Evolutionary conservation across 2,888 invertebrate genomes (phyloP), one percentile per base, ranked within the genome.

Genomic region (Sinodicranocentrus sp.): DNA sequence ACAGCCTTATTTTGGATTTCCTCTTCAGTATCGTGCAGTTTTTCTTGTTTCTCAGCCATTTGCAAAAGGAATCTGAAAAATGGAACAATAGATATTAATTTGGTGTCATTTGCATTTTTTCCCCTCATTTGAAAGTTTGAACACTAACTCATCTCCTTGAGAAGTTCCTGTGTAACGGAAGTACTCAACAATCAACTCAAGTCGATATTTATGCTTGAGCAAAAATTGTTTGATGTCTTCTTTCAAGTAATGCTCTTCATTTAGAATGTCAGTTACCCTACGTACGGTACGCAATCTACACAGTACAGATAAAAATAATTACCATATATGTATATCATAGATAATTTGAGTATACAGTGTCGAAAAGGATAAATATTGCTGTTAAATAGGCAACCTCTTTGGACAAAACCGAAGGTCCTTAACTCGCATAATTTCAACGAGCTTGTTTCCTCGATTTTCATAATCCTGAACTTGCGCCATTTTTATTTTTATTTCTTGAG

Each of bases 361-460:
- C n/a, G n/a, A n/a, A n/a, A n/a, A n/a, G n/a, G n/a, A n/a, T n/a
- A n/a, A n/a, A n/a, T n/a, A n/a, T n/a, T n/a, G n/a, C n/a, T n/a
- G n/a, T n/a, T 43, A 19, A 39, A 26, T 1, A 59, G 2, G 48
- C n/a, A 48, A 73, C 82, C 82, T 48, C 48, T 68, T 82, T 17
- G 82, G 82, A 61, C 82, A 82, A 26, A 61, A 44, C 19, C 76
- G 57, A 8, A 82, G 59, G 26, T 82, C 82, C 2, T 28, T 25
- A 6, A 82, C 82, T n/a, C 75, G 39, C 75, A 82, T 75, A 2
- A 44, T 44, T 3, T 75, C 33, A 10, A 82, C 82, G 15, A 82
- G 48, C 21, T 15, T 72, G n/a, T 25, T 48, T 2, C 68, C 75
- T 1, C 48, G 39, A 17, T 68, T 28, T 33, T 82, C 82, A 26